Evolutionary conservation across 2,888 invertebrate genomes (phyloP).

Genomic region (Sinodicranocentrus sp.): DNA sequence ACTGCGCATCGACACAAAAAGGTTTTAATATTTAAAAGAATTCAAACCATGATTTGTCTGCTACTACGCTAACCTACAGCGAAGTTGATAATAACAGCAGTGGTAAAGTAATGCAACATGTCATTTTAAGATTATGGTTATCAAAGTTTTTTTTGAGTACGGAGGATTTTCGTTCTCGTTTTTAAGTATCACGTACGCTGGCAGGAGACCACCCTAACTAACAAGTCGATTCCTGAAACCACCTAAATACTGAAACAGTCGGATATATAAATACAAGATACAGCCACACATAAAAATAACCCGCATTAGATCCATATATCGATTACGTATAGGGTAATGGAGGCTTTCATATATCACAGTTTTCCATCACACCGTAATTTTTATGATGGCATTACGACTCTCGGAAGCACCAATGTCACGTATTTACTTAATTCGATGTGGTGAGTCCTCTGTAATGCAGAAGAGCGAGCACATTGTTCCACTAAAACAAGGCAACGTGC

Average conservation of each 20-base stretch:
- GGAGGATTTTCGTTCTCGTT: not conserved
- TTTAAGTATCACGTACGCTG: conserved; percentile 45
- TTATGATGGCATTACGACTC: conserved; percentile 53
- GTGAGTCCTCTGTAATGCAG: conserved; percentile 21
- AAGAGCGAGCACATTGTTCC: not conserved
- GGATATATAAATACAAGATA: no score
- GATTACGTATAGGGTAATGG: conserved; percentile 22
- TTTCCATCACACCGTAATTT: conserved; percentile 51
- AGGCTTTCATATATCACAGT: conserved; percentile 41
- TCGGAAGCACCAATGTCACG: conserved; percentile 64
- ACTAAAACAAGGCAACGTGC: not conserved
- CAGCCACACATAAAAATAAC: conserved; percentile 26
- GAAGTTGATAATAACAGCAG: conserved; percentile 27
- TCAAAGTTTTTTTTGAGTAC: conserved; percentile 17
- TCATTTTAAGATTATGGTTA: not conserved
- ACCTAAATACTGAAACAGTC: conserved; percentile 41
- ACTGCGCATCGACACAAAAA: conserved; percentile 6
- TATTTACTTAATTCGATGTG: conserved; percentile 46
- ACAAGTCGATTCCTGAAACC: conserved; percentile 45
- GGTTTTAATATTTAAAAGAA: not conserved
- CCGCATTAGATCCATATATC: conserved; percentile 44
- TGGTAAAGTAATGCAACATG: not conserved
- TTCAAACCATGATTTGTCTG: not conserved
- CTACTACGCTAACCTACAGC: not conserved
- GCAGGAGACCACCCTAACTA: conserved; percentile 53